Base-by-base conservation (phyloP, 2,113 vertebrate genomes). In the Hippocampus mohnikei region DNA sequence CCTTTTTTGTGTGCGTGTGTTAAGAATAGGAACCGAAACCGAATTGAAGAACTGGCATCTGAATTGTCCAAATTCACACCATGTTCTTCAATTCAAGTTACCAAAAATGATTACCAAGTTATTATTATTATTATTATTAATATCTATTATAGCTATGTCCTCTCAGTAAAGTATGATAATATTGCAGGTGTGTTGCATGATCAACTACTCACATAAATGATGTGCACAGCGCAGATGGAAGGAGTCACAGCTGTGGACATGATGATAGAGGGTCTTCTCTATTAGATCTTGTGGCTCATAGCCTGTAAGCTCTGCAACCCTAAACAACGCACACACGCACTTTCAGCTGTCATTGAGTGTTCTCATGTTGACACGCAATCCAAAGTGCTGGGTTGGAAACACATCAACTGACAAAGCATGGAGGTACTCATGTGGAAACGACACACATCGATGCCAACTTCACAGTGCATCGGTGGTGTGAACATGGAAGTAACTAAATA, bases 251-350 rank as follows among this genome's bases (percentile, higher is more conserved):
- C 95, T 95, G 16, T 99, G 97, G 62, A 99, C 96, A 3, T 99
- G 96, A 73, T 98, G 96, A 76, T 99, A 99, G 56, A 99, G 92
- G 1, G 97, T 99, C 93, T 99, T 98, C 91, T 99, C 97, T 42
- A 99, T 98, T 72, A 99, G 88, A 89, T 99, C 97, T 92, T 99
- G 97, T 67, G 97, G 97, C 87, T 99, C 96, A 0, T 96, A 98
- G n/a, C 97, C 97, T 0, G 97, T 99, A 85, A 99, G 90, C 79
- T 98, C 97, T 2, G 96, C 95, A 81, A 98, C 97, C 90, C 97
- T 98, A 90, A 16, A 84, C n/a, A 65, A 74, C 56, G 78, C 42
- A 63, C 58, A 42, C 53, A 71, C 42, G 70, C 23, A 67, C 20
- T 50, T 76, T 70, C 72, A 15, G 20, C 44, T 50, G n/a, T 68